Base-by-base conservation (phyloP, 1,140 invertebrate species). In the Dendroctonus valens region DNA sequence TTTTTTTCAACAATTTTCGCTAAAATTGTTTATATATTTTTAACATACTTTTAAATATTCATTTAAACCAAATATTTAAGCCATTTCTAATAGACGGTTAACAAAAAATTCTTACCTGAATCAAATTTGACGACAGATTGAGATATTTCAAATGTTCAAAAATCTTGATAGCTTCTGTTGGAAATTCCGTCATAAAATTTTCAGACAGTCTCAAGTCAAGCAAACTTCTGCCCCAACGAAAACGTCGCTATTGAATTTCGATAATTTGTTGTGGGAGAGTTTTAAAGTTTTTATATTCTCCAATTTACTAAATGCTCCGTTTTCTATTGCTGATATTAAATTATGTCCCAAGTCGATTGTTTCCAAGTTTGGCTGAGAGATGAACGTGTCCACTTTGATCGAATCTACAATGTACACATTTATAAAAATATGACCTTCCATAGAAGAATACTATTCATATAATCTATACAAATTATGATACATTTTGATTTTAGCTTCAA, bases 121-220 rank as follows among this genome's bases (percentile, higher is more conserved):
- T 88, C 77, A 93, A 84, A 80, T 95, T 95, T 41, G 91, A 89
- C 7, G 90, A 92, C 4, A 94, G 77, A 75, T 92, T 91, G 15
- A 95, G 80, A 62, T 87, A 84, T 74, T 86, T 88, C 0, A 96
- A 77, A 39, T 84, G 83, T 0, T 78, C 74, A 58, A 93, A 84
- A 1, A 84, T 79, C 69, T 87, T 87, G n/a, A 94, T 73, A 0
- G 91, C 88, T 2, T 89, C 84, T 0, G 84, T 85, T 3, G 93
- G 93, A 76, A 95, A 90, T 72, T 91, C 86, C 6, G 83, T 81
- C 12, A 96, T 86, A 73, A 92, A 92, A 78, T 96, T 96, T 71
- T 89, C 86, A 0, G 92, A 92, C 5, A 96, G 79, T 78, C 94
- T 91, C 61, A 96, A 77, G 65, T 86, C 85, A 67, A 92, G 84